A percentile compares a stretch with the other conserved stretches of the same genome.
These are phyloP conservation scores for Choreutis nemorana DNA, from an alignment of 2,888 invertebrate genomes.

Conservation along the genomic window DNA sequence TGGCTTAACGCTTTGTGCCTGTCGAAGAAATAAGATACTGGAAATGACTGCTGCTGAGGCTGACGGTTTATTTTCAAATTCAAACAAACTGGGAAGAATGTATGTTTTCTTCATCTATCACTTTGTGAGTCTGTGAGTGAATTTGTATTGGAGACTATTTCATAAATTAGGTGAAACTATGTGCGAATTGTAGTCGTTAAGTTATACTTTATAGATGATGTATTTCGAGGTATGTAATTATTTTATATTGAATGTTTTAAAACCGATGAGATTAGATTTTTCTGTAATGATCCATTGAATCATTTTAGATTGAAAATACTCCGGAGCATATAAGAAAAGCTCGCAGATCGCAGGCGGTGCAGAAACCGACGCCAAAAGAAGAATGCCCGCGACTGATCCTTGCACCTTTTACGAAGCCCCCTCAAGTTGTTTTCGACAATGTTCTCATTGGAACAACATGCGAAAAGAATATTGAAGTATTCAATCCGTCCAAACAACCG, in stretches of 20 bases:
- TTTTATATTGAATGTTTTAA: slow-evolving; percentile 4
- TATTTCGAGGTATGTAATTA: slow-evolving; percentile 33
- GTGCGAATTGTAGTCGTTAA: too few species aligned
- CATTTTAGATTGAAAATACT: slow-evolving; percentile 56
- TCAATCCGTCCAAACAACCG: slow-evolving; percentile 60
- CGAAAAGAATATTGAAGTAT: slow-evolving; percentile 60
- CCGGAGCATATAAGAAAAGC: slow-evolving; percentile 45
- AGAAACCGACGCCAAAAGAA: slow-evolving; percentile 35
- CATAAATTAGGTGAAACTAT: too few species aligned
- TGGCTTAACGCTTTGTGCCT: too few species aligned
- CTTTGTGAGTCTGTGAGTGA: too few species aligned
- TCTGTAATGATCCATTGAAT: slow-evolving; percentile 3
- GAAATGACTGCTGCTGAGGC: too few species aligned
- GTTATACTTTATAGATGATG: too few species aligned
- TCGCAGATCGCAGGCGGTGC: slow-evolving; percentile 32
- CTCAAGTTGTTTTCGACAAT: slow-evolving; percentile 74
- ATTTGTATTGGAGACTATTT: too few species aligned
- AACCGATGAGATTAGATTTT: slow-evolving; percentile 1
- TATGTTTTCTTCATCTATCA: too few species aligned
- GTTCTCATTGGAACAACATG: slow-evolving; percentile 65
- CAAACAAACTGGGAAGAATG: too few species aligned
- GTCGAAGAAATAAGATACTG: too few species aligned
- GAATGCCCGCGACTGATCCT: slow-evolving; percentile 62
- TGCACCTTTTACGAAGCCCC: slow-evolving; percentile 72
- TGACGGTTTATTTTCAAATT: too few species aligned